phyloP scores from a whole-genome alignment of 2,113 vertebrate genomes.

The Hyaena hyaena region DNA sequence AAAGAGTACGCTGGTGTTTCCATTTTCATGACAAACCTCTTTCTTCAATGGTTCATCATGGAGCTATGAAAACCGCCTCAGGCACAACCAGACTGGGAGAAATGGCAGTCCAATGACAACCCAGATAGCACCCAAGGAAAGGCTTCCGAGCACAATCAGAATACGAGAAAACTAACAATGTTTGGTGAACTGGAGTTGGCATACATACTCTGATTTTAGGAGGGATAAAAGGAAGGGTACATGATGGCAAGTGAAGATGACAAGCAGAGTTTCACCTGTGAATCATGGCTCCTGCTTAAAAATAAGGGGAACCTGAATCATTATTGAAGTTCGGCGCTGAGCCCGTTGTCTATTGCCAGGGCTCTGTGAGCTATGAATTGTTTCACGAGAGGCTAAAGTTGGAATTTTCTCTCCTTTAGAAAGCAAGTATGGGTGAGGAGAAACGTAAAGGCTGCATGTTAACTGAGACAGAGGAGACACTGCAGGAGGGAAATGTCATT shows the following conservation, averaged over 20 bases:
- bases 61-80: conserved; percentile 62
- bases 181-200: conserved; percentile 24
- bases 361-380: background rate
- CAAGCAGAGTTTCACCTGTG: background rate
- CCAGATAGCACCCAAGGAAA: background rate
- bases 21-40: conserved; percentile 60
- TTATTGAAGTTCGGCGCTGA: background rate
- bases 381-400: background rate
- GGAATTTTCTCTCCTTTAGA: conserved; percentile 33
- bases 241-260: background rate
- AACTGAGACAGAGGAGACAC: conserved; percentile 53
- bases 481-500: conserved; percentile 42
- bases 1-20: conserved; percentile 50
- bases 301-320: background rate
- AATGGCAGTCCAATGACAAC: conserved; percentile 57
- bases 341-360: background rate
- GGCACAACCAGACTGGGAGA: conserved; percentile 32
- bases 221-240: background rate
- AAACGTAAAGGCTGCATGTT: conserved; percentile 29
- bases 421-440: conserved; percentile 13
- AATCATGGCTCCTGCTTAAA: background rate
- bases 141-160: background rate
- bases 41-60: conserved; percentile 41
- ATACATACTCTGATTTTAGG: background rate
- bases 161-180: conserved; percentile 26